Evolutionary conservation across 2,113 vertebrate species (phyloP).

Genomic region (Phalacrocorax brasilianus): DNA sequence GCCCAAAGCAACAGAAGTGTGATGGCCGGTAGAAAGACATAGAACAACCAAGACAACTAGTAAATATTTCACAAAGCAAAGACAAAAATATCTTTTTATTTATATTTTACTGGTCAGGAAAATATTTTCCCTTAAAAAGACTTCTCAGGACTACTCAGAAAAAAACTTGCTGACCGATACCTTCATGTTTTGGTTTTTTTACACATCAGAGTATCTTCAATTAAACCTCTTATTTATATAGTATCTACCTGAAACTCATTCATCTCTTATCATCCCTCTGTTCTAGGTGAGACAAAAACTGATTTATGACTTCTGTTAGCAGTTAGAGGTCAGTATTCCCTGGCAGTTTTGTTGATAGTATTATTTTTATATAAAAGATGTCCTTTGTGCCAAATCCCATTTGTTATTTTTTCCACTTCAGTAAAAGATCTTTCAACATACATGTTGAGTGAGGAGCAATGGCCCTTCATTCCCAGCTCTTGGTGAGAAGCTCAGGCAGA

Average conservation of each 20-base stretch:
- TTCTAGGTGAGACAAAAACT: background rate
- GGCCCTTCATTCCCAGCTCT: background rate
- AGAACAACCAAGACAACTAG: background rate
- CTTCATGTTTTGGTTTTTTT: background rate
- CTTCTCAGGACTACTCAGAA: background rate
- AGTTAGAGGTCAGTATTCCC: background rate
- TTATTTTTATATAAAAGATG: background rate
- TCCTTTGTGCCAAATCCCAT: background rate
- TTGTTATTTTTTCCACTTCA: background rate
- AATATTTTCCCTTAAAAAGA: background rate
- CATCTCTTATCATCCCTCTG: background rate
- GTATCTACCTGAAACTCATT: background rate
- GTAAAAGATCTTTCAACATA: background rate
- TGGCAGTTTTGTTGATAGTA: background rate
- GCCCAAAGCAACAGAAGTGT: background rate
- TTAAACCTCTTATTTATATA: background rate
- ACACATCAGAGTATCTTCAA: background rate
- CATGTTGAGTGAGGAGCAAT: fast-evolving
- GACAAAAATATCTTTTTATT: background rate
- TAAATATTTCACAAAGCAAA: background rate
- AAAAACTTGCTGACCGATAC: background rate
- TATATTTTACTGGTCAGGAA: background rate
- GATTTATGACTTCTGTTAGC: background rate
- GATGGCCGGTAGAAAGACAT: background rate
- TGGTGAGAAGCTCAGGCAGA: background rate